Percentiles rank a stretch among this genome's conserved stretches.
Evolutionary conservation across 2,888 invertebrate species (phyloP).

Genomic region (Galerucella pusilla): DNA sequence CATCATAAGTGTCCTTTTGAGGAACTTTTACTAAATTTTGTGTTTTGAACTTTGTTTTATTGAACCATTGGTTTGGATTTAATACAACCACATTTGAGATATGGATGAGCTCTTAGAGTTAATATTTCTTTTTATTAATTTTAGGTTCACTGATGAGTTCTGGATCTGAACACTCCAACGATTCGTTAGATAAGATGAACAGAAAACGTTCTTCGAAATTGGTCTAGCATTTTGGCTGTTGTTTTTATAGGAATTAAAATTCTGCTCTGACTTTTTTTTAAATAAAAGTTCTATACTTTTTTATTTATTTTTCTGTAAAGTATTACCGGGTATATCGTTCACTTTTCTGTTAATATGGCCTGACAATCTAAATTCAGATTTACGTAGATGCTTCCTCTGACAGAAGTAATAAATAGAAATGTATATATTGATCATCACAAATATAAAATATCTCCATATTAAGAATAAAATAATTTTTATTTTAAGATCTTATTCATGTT

Average conservation of each 20-base stretch:
- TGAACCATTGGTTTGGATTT: no score
- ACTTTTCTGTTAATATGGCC: background rate
- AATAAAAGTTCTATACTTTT: constrained; percentile 28
- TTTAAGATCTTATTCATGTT: background rate
- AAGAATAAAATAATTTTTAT: no score
- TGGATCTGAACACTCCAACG: constrained; percentile 72
- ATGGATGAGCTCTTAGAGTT: no score
- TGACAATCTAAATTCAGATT: background rate
- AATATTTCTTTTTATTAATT: constrained; percentile 33
- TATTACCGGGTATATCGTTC: background rate
- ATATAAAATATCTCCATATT: no score
- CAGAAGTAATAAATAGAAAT: no score
- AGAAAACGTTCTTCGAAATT: constrained; percentile 59
- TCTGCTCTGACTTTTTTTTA: constrained; percentile 8
- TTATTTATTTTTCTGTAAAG: constrained; percentile 25
- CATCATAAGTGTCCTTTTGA: no score
- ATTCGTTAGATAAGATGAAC: constrained; percentile 66
- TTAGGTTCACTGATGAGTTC: constrained; percentile 69
- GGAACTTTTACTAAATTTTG: no score
- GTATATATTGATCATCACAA: no score
- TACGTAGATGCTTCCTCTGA: no score
- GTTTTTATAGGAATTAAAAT: constrained; percentile 35
- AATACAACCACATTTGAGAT: no score
- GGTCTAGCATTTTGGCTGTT: constrained; percentile 51
- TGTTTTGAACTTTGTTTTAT: no score